Evolutionary conservation across 2,888 invertebrate genomes (phyloP), one percentile per base, ranked within the genome.

Genomic region (Thyatira batis): DNA sequence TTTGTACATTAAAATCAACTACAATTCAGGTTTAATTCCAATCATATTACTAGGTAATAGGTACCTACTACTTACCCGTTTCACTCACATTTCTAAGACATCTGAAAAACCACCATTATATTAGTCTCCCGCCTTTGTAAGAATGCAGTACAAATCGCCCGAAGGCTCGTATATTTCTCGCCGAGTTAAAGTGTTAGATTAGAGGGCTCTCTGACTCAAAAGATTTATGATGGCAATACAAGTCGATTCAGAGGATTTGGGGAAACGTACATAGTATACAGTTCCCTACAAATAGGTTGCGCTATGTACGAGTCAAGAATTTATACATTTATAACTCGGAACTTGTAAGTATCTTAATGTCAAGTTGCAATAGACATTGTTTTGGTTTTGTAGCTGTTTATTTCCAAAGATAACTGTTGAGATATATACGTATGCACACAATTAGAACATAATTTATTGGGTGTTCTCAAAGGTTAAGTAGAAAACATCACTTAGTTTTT

Each of bases 211-310:
- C 65, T 66, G 72, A 71, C 73, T 76, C 73, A 73, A 77, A 72
- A 84, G 86, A 87, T 87, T 87, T 86, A 87, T 85, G 80, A 81
- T 64, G 74, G 76, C 81, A 84, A 85, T 82, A 82, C 80, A 76
- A 76, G 71, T 80, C 81, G 76, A 84, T 82, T 74, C 73, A 66
- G 65, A 71, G 61, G 73, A 74, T 78, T 81, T 78, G 73, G 68
- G 68, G 67, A 64, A 69, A 65, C 71, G 67, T 69, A 66, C 67
- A 55, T 56, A 54, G 20, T 23, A 43, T 54, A 58, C 62, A 68
- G 63, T 67, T 59, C 59, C 61, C 57, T 57, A 62, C 57, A 53
- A 51, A 55, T 64, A 61, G 62, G 57, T 61, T 65, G 13, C 3
- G 13, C 3, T 27, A 28, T n/a, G n/a, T n/a, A n/a, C n/a, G n/a